A percentile compares a stretch with the other conserved stretches of the same genome.
Conservation (phyloP, 2,888 invertebrate species). For the Cremastinae sp. region DNA sequence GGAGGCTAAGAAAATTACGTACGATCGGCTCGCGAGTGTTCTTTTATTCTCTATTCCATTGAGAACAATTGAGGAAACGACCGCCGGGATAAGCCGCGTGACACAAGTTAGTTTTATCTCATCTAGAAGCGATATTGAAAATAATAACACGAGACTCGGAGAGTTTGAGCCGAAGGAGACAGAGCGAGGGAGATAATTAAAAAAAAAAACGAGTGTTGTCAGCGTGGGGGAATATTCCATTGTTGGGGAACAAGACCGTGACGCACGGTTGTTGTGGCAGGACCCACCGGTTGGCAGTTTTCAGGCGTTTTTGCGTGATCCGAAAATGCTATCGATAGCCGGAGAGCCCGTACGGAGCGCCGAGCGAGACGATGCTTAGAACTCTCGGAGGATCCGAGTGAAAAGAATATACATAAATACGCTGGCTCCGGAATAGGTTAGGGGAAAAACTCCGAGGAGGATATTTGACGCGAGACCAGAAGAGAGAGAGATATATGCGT, state of each 20-base stretch:
- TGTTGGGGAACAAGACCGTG: conserved; percentile 60
- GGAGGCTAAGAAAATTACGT: conserved; percentile 64
- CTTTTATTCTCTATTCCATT: conserved; percentile 11
- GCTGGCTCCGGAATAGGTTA: conserved; percentile 16
- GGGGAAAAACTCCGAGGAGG: conserved; percentile 23
- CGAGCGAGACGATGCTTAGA: conserved; percentile 19
- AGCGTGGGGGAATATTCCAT: conserved; percentile 78
- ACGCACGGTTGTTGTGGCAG: conserved; percentile 52
- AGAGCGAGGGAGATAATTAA: conserved; percentile 17
- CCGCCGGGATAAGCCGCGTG: conserved; percentile 1
- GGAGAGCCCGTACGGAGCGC: not conserved
- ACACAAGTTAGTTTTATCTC: conserved; percentile 31
- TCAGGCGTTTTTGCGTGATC: conserved; percentile 57
- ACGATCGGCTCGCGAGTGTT: conserved; percentile 65
- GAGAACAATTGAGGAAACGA: not conserved
- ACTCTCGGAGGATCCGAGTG: conserved; percentile 2
- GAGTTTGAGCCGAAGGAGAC: conserved; percentile 7
- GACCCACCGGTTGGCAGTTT: conserved; percentile 60
- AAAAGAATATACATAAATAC: not conserved
- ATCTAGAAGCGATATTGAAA: not conserved
- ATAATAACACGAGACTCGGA: conserved; percentile 10
- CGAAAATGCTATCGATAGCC: conserved; percentile 20
- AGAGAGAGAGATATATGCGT: conserved; percentile 33
- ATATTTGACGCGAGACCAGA: conserved; percentile 16
- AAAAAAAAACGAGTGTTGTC: conserved; percentile 60